Evolutionary conservation across 2,113 vertebrate species (phyloP), one percentile per base, ranked within the genome.

Genomic region (Morone chrysops): DNA sequence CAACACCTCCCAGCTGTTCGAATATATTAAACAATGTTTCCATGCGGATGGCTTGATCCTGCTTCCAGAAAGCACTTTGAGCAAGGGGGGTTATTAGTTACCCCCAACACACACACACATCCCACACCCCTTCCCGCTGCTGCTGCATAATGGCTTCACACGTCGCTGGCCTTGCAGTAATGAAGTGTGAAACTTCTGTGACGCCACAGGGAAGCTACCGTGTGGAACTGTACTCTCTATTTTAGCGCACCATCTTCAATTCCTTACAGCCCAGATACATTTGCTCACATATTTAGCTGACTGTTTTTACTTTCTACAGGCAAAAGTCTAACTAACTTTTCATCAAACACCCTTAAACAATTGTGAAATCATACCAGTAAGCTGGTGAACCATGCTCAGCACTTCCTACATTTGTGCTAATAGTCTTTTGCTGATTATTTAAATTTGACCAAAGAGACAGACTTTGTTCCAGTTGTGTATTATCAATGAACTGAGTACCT

Each of bases 131-230:
- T 79, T 82, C 77, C 70, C 8, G 59, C 81, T 78, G 83, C 81
- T 90, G 75, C 81, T 62, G 83, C 80, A 86, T 87, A 83, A 92
- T 87, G 89, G 85, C 75, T 92, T 91, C 78, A 85, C 91, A 92
- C 81, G 36, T 92, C 31, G 47, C 73, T 90, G 87, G 88, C 86
- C 84, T 85, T 74, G 80, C 90, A 77, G 84, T 93, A 93, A 94
- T 94, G 89, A 93, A 93, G 92, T 93, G 90, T 89, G 91, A 94
- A 91, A 89, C 83, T 80, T 80, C 83, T 89, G 79, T 81, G 80
- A 87, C 65, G 69, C 89, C 83, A 84, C 79, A 31, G 86, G 91
- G 87, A 90, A 67, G 73, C 84, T 81, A 69, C 70, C 31, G 12
- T 36, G 85, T 82, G 69, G 78, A 89, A 88, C 86, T 83, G 69